Percentiles rank a stretch among this genome's conserved stretches.
These are phyloP conservation scores for Bufotes viridis DNA, from an alignment of 2,797 vertebrate genomes.

Conservation along the genomic window DNA sequence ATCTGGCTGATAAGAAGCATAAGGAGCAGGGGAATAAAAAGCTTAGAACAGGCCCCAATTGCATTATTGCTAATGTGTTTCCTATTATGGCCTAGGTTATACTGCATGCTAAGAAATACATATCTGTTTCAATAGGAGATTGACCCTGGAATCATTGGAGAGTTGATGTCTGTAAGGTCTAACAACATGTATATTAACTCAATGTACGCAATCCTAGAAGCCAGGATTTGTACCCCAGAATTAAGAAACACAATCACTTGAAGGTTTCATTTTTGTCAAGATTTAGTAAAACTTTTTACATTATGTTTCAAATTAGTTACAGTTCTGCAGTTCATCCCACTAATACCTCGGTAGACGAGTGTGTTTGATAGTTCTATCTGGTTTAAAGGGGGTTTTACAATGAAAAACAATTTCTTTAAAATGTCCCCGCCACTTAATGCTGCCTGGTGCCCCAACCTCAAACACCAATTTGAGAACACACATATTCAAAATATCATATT, in stretches of 20 bases:
- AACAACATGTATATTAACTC: constrained; percentile 32
- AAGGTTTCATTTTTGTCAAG: neutral
- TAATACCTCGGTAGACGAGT: neutral
- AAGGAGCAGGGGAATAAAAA: constrained; percentile 39
- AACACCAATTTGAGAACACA: too few species aligned
- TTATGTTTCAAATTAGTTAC: constrained; percentile 7
- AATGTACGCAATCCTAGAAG: constrained; percentile 7
- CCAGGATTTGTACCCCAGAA: constrained; percentile 35
- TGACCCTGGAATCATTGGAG: constrained; percentile 41
- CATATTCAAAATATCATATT: too few species aligned
- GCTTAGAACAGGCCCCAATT: constrained; percentile 41
- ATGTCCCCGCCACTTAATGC: too few species aligned
- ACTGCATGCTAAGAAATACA: constrained; percentile 52
- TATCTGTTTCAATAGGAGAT: constrained; percentile 43
- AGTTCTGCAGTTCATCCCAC: neutral
- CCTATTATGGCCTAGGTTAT: constrained; percentile 52
- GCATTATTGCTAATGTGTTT: constrained; percentile 53
- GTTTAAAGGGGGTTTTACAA: neutral
- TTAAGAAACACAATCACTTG: constrained; percentile 29
- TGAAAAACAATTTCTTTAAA: too few species aligned
- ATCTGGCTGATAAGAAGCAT: constrained; percentile 62
- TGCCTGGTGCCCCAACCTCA: too few species aligned
- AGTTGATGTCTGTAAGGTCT: constrained; percentile 40
- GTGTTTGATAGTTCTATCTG: neutral
- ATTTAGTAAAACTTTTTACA: neutral